Percentiles rank a stretch among this genome's conserved stretches.
phyloP scores from a whole-genome alignment of 2,797 vertebrate genomes.

The Clamator glandarius region DNA sequence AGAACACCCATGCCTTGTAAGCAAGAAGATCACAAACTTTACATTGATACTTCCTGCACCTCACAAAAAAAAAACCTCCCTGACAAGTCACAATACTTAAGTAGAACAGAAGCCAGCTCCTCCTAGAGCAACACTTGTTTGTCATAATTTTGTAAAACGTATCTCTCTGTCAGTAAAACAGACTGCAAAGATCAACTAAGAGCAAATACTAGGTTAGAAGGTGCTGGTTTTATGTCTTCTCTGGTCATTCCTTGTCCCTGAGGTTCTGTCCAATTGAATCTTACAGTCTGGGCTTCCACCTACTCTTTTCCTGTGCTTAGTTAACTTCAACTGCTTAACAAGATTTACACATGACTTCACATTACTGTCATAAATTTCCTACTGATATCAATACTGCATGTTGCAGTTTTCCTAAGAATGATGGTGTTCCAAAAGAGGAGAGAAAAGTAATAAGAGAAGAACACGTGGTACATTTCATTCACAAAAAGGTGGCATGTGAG shows the following conservation, averaged over 20 bases:
- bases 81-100: not conserved
- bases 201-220: not conserved
- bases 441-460: not conserved
- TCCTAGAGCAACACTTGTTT: not conserved
- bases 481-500: not conserved
- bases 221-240: not conserved
- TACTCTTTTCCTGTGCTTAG: not conserved
- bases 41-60: not conserved
- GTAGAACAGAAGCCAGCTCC: not conserved
- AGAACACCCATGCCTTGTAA: not conserved
- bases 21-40: not conserved
- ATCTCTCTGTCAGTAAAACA: not conserved
- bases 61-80: not conserved
- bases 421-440: not conserved
- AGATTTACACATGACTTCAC: not conserved
- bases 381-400: not conserved
- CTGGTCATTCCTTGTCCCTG: not conserved
- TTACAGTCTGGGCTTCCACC: not conserved
- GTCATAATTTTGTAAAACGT: not conserved
- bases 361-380: not conserved
- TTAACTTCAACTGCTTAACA: not conserved
- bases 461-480: not conserved
- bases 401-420: not conserved
- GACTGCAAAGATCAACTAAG: not conserved
- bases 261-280: accelerated